Base-by-base conservation (phyloP, 2,797 vertebrate species). In the Betta splendens region DNA sequence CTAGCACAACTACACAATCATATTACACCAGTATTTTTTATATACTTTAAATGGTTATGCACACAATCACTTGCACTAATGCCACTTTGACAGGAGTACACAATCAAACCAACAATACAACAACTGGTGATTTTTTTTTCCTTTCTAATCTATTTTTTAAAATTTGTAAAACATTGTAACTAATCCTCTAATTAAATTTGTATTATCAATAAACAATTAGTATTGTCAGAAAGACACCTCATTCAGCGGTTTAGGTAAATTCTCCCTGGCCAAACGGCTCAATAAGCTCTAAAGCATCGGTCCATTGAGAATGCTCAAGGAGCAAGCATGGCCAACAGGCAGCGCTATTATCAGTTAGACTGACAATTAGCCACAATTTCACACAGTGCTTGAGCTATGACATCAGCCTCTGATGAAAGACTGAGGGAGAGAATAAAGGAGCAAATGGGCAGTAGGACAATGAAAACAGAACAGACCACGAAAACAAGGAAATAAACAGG, bases 321-420 rank as follows among this genome's bases (percentile, higher is more conserved):
- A 81, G 64, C 16, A 50, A 42, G 51, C 58, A 51, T 44, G 38
- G 44, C 57, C 59, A 62, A 64, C 64, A 55, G 51, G 33, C 40
- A 2, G 48, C 49, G 49, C 40, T 65, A 63, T 80, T 68, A 76
- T 81, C 72, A 62, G 47, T 20, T 20, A 65, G 50, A 53, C 37
- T 43, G 11, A 40, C 55, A 77, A 58, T 64, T 49, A 72, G 59
- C 21, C 23, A 33, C 45, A 74, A 59, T 56, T 64, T 82, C 37
- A 73, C 71, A 76, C 55, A 69, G 33, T 49, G 68, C 73, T 79
- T 65, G 32, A 85, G 60, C 57, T 62, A 77, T 78, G 64, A 87
- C 69, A 81, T 83, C 73, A 83, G 61, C 60, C 43, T 75, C 33
- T 51, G 62, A 71, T 65, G 60, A 54, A 62, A 69, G 52, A 33